These are phyloP conservation scores for Geopemphigus sp. DNA, from an alignment of 1,140 invertebrate genomes.

Conservation along the genomic window DNA sequence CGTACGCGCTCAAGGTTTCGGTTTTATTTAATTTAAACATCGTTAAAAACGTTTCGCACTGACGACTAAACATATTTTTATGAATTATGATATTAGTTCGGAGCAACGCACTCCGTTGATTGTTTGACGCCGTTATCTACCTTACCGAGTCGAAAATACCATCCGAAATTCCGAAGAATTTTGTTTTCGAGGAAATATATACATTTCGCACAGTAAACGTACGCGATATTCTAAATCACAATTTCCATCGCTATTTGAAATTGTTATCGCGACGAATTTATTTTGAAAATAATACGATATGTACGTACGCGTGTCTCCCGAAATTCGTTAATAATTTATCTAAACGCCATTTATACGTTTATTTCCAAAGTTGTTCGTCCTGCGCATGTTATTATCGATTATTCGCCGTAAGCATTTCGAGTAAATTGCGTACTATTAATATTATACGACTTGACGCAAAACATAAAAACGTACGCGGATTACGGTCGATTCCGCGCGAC, in stretches of 20 bases:
- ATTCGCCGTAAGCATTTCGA: no score
- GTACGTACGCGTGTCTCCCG: not conserved
- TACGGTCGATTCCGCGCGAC: no score
- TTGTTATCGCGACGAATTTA: no score
- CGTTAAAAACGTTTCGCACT: not conserved
- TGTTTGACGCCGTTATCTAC: not conserved
- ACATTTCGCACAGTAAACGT: no score
- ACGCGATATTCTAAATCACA: no score
- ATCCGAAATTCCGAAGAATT: not conserved
- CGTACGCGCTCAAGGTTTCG: not conserved
- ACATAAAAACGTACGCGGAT: no score
- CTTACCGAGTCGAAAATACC: not conserved
- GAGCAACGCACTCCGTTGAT: not conserved
- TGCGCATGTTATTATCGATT: no score
- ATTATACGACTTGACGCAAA: no score
- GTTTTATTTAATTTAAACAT: conserved; percentile 10
- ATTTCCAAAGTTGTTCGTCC: no score
- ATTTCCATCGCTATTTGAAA: no score
- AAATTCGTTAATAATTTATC: not conserved
- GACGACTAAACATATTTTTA: conserved; percentile 15
- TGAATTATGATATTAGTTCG: conserved; percentile 9
- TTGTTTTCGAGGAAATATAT: not conserved
- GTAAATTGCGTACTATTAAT: no score
- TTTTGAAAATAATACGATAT: not conserved
- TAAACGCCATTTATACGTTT: not conserved